Base-by-base conservation (phyloP, 2,797 vertebrate genomes). In the Silurus lanzhouensis region DNA sequence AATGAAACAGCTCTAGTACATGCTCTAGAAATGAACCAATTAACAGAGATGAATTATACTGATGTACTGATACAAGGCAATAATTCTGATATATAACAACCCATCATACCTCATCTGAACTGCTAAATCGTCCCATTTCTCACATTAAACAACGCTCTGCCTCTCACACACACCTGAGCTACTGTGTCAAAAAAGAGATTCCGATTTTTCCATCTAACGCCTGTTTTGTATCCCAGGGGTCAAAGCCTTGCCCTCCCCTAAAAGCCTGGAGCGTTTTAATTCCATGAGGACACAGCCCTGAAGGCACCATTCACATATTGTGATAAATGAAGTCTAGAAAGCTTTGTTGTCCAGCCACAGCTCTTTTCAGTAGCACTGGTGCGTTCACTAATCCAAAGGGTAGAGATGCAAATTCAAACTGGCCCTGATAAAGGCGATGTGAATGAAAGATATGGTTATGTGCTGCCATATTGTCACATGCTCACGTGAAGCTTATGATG, bases 291-390 rank as follows among this genome's bases (percentile, higher is more conserved):
- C 83, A 88, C 88, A 83, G 82, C 70, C 82, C 90, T 84, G 89
- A 85, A 90, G 86, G 88, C 81, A 77, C 88, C 90, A 89, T 91
- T 93, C 91, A 94, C 85, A 89, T 92, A 92, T 94, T 89, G 90
- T 93, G 91, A 95, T 92, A 92, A 93, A 94, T 93, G 89, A 92
- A 93, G 89, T 93, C 88, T 76, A 74, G 88, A 86, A 89, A 67
- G 79, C 88, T 92, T 94, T 94, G 92, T 94, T 89, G 90, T 84
- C 70, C 87, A 72, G 88, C 91, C 92, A 93, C 86, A 85, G 91
- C 90, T 52, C 86, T 90, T 90, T 92, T 93, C 88, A 91, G 67
- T 91, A 90, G 90, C 91, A 93, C 90, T 92, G 93, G 86, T 90
- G 92, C 90, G 83, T 89, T 91, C 92, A 93, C 91, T 89, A 91